Conservation (phyloP, 2,113 vertebrate species). For the Nannospalax galili region DNA sequence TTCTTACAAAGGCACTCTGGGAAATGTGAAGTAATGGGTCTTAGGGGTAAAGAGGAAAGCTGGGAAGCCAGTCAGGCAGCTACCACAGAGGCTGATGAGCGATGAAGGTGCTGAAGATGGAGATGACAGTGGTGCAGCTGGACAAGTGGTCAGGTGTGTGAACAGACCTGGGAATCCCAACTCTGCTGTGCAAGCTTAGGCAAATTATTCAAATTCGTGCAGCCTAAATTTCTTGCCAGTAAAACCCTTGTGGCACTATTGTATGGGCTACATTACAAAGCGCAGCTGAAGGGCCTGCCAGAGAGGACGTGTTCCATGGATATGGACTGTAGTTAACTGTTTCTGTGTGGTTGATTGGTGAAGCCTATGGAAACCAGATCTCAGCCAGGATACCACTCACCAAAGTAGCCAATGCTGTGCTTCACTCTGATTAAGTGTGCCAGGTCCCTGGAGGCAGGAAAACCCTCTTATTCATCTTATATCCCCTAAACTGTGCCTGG, state of each 20-base stretch:
- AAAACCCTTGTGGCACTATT: neutral
- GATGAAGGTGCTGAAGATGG: rapidly evolving
- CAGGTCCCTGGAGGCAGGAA: neutral
- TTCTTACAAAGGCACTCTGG: neutral
- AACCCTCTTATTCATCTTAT: constrained; percentile 15
- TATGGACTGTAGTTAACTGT: neutral
- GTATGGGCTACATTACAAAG: neutral
- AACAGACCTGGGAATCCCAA: neutral
- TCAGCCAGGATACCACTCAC: neutral
- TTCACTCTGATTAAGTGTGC: neutral
- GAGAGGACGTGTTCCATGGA: neutral
- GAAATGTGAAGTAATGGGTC: neutral
- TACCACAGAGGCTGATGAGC: neutral
- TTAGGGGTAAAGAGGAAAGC: neutral
- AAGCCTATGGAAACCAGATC: neutral
- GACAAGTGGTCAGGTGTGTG: neutral
- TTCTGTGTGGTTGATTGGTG: neutral
- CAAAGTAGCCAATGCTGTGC: no score
- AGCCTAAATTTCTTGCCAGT: neutral
- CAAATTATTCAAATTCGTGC: neutral
- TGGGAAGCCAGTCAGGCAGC: neutral
- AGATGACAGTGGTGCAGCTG: neutral
- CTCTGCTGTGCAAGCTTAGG: neutral
- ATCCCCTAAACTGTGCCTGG: constrained; percentile 16
- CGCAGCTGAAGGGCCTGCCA: neutral